A percentile compares a stretch with the other conserved stretches of the same genome.
phyloP scores from a whole-genome alignment of 2,888 invertebrate genomes.

The Griposia aprilina region DNA sequence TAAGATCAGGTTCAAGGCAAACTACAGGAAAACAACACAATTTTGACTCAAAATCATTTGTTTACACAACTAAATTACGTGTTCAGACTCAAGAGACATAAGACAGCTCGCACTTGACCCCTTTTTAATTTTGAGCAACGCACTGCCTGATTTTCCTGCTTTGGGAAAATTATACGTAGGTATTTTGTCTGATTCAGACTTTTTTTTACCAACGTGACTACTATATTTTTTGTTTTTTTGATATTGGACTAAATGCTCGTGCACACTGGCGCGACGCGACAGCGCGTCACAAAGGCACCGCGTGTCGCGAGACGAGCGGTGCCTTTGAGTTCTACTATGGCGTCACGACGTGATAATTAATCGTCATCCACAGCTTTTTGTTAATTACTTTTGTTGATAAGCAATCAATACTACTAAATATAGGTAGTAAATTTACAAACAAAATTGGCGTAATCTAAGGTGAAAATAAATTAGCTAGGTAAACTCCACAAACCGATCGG shows the following conservation, averaged over 20 bases:
- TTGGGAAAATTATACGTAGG: background rate
- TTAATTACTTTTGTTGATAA: background rate
- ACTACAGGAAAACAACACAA: slow-evolving; percentile 52
- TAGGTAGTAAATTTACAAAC: background rate
- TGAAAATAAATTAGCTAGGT: background rate
- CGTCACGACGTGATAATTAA: background rate
- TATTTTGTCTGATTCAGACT: background rate
- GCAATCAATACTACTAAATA: background rate
- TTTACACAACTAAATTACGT: slow-evolving; percentile 47
- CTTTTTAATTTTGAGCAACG: slow-evolving; percentile 23
- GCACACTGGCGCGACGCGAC: too few relatives aligned
- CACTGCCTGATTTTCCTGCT: slow-evolving; percentile 14
- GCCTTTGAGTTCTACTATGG: too few relatives aligned
- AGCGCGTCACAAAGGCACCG: too few relatives aligned
- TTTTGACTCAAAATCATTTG: slow-evolving; percentile 43
- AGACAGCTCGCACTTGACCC: slow-evolving; percentile 56
- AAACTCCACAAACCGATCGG: background rate
- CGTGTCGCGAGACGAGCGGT: too few relatives aligned
- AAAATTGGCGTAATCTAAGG: background rate
- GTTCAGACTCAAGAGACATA: slow-evolving; percentile 12
- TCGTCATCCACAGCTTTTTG: background rate
- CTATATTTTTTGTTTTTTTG: background rate
- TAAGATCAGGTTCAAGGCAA: slow-evolving; percentile 49
- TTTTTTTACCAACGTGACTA: background rate
- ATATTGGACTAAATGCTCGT: background rate